Evolutionary conservation across 1,140 invertebrate species (phyloP).

Genomic region (Caenorhabditis inopinata): DNA sequence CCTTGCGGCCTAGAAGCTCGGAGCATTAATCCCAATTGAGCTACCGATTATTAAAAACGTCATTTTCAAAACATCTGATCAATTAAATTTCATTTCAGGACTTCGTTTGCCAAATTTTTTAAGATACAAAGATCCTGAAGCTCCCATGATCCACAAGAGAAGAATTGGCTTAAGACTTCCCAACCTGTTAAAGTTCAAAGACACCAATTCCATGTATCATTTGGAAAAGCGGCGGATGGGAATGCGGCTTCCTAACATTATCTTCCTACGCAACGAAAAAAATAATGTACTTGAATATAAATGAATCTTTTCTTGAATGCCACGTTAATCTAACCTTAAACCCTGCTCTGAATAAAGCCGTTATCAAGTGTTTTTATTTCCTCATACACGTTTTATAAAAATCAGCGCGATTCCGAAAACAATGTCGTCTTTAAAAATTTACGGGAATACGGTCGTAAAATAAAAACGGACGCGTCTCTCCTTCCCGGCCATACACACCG

Average conservation of each 20-base stretch:
- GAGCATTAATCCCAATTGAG: no score
- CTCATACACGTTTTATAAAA: not conserved
- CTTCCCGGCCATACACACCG: not conserved
- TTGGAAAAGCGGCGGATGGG: conserved; percentile 5
- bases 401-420: no score
- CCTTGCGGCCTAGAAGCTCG: no score
- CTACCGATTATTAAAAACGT: no score
- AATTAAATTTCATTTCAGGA: not conserved
- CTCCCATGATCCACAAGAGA: not conserved
- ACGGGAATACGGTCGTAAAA: conserved; percentile 19
- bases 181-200: conserved; percentile 11
- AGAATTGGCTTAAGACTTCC: not conserved
- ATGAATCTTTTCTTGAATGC: not conserved
- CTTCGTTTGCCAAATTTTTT: not conserved
- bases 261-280: conserved; percentile 17
- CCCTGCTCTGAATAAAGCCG: not conserved
- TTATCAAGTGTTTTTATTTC: conserved; percentile 9
- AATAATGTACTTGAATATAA: conserved; percentile 13
- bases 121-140: not conserved
- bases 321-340: no score
- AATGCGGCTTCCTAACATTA: conserved; percentile 17
- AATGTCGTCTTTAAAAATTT: not conserved
- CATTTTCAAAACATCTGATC: not conserved
- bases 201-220: not conserved
- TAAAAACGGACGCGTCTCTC: not conserved